Conservation (phyloP, 2,797 vertebrate genomes). For the Hoplostethus mediterraneus region DNA sequence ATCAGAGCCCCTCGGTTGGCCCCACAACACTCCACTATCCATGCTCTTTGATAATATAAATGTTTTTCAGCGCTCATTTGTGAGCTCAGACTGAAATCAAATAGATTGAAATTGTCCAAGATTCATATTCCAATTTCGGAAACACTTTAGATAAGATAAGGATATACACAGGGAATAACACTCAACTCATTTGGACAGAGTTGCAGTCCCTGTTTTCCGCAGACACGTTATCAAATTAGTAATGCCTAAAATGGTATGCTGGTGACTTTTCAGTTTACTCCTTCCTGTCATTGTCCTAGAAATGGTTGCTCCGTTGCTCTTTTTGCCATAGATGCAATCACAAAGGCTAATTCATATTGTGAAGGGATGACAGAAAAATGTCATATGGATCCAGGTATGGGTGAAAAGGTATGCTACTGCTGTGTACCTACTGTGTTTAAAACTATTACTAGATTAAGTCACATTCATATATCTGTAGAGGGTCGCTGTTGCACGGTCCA, state of each 20-base stretch:
- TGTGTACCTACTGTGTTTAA: conserved; percentile 1
- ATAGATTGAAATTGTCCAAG: conserved; percentile 46
- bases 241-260: conserved; percentile 21
- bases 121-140: conserved; percentile 50
- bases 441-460: conserved; percentile 49
- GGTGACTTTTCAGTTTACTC: conserved; percentile 16
- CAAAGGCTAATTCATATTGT: neutral
- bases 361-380: conserved; percentile 9
- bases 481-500: conserved; percentile 24
- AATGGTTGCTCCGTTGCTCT: neutral
- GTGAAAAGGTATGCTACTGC: neutral
- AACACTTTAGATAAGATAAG: conserved; percentile 48
- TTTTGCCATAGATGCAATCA: neutral
- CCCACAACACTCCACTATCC: conserved; percentile 21
- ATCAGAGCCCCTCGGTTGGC: conserved; percentile 43
- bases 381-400: too few relatives aligned
- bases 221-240: neutral
- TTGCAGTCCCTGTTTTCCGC: conserved; percentile 26
- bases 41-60: conserved; percentile 39
- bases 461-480: conserved; percentile 43
- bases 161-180: conserved; percentile 17
- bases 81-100: conserved; percentile 48
- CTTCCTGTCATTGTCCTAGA: too few relatives aligned
- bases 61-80: conserved; percentile 37
- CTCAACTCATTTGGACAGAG: conserved; percentile 46